phyloP scores from a whole-genome alignment of 2,888 invertebrate genomes.

The Creontiades dilutus region DNA sequence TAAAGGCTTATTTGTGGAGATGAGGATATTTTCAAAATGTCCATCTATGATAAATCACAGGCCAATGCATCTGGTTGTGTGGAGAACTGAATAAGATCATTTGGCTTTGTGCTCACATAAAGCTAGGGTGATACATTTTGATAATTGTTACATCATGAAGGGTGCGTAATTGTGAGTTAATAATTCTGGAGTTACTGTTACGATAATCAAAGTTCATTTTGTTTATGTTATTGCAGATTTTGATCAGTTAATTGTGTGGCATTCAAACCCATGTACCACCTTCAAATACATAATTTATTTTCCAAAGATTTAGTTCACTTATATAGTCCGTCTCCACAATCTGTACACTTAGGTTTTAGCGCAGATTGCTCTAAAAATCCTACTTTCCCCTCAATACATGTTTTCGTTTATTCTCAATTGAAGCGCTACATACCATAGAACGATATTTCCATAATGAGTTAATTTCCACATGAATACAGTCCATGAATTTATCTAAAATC shows the following conservation, averaged over 20 bases:
- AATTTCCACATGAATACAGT: background rate
- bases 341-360: background rate
- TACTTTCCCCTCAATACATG: background rate
- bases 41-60: constrained; percentile 15
- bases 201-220: constrained; percentile 28
- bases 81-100: background rate
- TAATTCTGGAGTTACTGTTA: constrained; percentile 31
- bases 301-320: constrained; percentile 4
- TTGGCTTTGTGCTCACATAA: background rate
- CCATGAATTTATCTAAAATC: background rate
- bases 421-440: background rate
- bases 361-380: background rate
- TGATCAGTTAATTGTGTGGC: background rate
- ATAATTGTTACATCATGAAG: constrained; percentile 19
- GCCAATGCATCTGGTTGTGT: background rate
- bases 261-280: background rate
- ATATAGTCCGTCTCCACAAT: background rate
- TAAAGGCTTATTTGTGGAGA: background rate
- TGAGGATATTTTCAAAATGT: constrained; percentile 25
- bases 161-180: constrained; percentile 10
- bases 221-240: background rate
- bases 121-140: constrained; percentile 6
- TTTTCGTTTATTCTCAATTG: background rate
- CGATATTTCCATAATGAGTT: background rate
- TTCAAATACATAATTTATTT: background rate